Conservation (phyloP, 2,113 vertebrate species). For the Nematolebias whitei region DNA sequence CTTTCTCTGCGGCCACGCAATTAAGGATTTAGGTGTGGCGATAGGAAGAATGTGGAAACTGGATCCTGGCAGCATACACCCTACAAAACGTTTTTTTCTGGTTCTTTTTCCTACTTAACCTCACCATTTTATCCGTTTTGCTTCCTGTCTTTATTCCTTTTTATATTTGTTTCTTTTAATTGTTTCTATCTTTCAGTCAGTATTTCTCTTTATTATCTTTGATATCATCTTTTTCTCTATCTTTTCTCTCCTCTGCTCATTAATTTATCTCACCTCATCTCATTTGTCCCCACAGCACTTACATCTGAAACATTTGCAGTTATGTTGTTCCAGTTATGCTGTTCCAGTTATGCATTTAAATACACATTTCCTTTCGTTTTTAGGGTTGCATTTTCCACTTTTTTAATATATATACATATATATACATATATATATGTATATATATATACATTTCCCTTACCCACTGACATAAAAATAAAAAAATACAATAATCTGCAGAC, state of each 20-base stretch:
- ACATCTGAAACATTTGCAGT: conserved; percentile 7
- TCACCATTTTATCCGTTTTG: conserved; percentile 31
- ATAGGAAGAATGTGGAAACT: conserved; percentile 83
- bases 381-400: conserved; percentile 49
- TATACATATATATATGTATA: no score
- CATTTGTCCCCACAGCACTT: not conserved
- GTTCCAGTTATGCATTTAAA: conserved; percentile 19
- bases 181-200: conserved; percentile 8
- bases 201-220: conserved; percentile 9
- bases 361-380: conserved; percentile 19
- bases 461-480: conserved; percentile 22
- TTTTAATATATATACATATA: no score
- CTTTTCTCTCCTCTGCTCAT: not conserved
- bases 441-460: no score
- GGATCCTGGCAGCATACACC: conserved; percentile 81
- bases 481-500: not conserved
- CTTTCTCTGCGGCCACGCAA: conserved; percentile 83
- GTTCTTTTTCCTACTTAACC: conserved; percentile 44
- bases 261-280: not conserved
- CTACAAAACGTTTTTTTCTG: conserved; percentile 66
- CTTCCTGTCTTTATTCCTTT: conserved; percentile 28
- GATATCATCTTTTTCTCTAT: conserved; percentile 2
- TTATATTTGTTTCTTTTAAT: conserved; percentile 6
- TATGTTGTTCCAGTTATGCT: conserved; percentile 36
- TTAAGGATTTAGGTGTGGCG: conserved; percentile 85